Evolutionary conservation across 2,113 vertebrate genomes (phyloP), one percentile per base, ranked within the genome.

Genomic region (Typhlomys cinereus): DNA sequence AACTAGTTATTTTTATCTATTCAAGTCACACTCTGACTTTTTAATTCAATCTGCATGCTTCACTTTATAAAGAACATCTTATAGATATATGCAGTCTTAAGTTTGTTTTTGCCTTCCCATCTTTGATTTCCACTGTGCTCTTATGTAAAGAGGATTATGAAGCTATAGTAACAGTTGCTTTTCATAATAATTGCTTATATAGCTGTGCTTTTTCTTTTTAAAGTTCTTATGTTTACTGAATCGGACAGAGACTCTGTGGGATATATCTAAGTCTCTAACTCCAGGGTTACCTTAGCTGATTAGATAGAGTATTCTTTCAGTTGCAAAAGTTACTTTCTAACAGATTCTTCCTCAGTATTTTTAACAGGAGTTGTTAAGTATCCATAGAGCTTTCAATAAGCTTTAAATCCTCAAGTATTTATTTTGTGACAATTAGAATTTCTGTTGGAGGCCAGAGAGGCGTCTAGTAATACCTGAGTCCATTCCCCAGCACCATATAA

Each of bases 61-160:
- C 34, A 57, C 20, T 89, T 86, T 90, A 78, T 36, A 70, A 64
- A 39, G n/a, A 69, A 36, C 20, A 41, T 44, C 39, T 46, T 64
- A 34, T 80, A 20, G n/a, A n/a, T 25, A 61, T 29, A 67, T 54
- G 64, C 18, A 67, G 27, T 82, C 46, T 78, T 61, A 50, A 80
- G 34, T 54, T 86, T 92, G 54, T 69, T 82, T 90, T 92, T 89
- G 48, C 88, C 88, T 62, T 31, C 54, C 80, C 62, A 75, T 79
- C 59, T 79, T 39, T 21, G 52, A 25, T 94, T 86, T 66, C 44
- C n/a, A 86, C 9, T 83, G 12, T 80, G 29, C 15, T 89, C 34
- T 39, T 85, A 31, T 69, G 78, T 70, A 73, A 94, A 93, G 57
- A 85, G 50, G 39, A 52, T 69, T 76, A 69, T 88, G 5, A 62